Percentiles rank a stretch among this genome's conserved stretches.
These are phyloP conservation scores for Caradrina kadenii DNA, from an alignment of 2,888 invertebrate genomes.

Conservation along the genomic window DNA sequence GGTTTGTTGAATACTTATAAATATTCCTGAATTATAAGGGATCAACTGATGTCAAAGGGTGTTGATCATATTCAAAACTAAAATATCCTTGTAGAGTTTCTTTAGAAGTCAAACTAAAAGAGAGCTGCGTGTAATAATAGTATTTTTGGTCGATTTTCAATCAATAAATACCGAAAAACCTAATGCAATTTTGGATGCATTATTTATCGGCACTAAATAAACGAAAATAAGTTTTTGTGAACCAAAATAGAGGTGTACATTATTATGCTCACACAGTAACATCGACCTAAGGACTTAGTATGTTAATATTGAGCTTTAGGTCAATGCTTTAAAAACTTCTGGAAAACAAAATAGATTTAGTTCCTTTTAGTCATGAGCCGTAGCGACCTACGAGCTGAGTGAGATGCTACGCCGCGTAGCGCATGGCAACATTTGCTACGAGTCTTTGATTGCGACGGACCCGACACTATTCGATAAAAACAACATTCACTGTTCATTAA, in stretches of 20 bases:
- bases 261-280: background rate
- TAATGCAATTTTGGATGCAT: too few species aligned
- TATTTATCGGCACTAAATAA: too few species aligned
- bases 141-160: too few species aligned
- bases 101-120: too few species aligned
- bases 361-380: background rate
- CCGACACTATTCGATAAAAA: background rate
- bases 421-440: conserved; percentile 13
- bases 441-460: background rate
- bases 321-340: background rate
- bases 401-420: conserved; percentile 28
- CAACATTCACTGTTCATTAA: background rate
- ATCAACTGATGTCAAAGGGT: background rate
- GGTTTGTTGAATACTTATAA: conserved; percentile 19
- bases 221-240: too few species aligned
- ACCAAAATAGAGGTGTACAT: too few species aligned
- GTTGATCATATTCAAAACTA: background rate
- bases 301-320: background rate
- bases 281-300: background rate
- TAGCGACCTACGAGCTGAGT: background rate
- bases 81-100: background rate
- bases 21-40: background rate
- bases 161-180: too few species aligned
- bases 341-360: background rate
- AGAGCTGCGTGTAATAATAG: too few species aligned